Evolutionary conservation across 2,113 vertebrate species (phyloP).

Genomic region (Poicephalus gulielmi): DNA sequence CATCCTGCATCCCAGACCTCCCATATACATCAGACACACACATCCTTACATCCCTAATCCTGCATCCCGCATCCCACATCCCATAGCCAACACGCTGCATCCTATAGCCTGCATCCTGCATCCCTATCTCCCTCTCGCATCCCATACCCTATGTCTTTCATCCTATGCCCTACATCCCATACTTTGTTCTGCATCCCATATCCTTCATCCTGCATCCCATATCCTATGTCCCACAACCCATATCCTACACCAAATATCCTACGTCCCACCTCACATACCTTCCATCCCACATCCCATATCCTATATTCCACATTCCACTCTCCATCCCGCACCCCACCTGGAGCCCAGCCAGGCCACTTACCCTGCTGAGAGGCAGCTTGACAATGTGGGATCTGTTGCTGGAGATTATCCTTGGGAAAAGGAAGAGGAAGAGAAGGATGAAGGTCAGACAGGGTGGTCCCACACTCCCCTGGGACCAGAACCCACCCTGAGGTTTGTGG

Average conservation of each 20-base stretch:
- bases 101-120: background rate
- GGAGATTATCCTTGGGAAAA: conserved; percentile 91
- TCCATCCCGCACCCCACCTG: fast-evolving
- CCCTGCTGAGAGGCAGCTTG: conserved; percentile 98
- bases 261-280: too few species aligned
- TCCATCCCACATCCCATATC: background rate
- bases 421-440: background rate
- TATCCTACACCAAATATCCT: fast-evolving
- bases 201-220: background rate
- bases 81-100: background rate
- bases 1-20: background rate
- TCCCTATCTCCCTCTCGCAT: background rate
- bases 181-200: background rate
- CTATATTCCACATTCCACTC: fast-evolving
- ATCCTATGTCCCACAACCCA: background rate
- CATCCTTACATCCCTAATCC: background rate
- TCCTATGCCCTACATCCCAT: background rate
- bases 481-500: fast-evolving
- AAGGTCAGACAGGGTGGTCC: background rate
- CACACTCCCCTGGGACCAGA: background rate
- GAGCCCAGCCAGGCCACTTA: conserved; percentile 72
- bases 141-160: too few species aligned
- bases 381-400: conserved; percentile 99
- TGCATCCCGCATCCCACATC: background rate
- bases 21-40: background rate